Conservation (phyloP, 2,888 invertebrate genomes). For the Scelioninae gen. 2 region DNA sequence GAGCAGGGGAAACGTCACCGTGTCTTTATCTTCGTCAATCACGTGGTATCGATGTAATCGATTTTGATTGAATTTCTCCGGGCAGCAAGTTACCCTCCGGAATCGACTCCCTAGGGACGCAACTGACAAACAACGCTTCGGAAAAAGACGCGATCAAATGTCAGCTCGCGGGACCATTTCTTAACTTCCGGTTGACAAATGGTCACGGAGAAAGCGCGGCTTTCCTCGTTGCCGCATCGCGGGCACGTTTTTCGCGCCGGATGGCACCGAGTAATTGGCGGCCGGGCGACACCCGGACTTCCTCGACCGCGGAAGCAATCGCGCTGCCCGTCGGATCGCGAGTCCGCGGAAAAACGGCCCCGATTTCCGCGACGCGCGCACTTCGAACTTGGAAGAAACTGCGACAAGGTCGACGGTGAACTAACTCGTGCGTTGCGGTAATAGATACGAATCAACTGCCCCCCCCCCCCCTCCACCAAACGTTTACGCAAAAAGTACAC, state of each 20-base stretch:
- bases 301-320: slow-evolving; percentile 33
- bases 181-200: slow-evolving; percentile 36
- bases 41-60: no score
- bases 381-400: slow-evolving; percentile 55
- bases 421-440: slow-evolving; percentile 41
- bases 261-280: slow-evolving; percentile 32
- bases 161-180: slow-evolving; percentile 14
- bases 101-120: no score
- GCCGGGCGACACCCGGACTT: slow-evolving; percentile 31
- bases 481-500: no score
- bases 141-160: slow-evolving; percentile 17
- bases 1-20: no score
- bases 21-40: no score
- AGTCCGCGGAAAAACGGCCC: background rate
- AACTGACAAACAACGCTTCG: no score
- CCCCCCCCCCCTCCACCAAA: no score
- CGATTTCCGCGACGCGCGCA: slow-evolving; percentile 32
- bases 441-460: slow-evolving; percentile 24
- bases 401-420: slow-evolving; percentile 54
- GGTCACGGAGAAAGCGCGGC: slow-evolving; percentile 36
- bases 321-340: slow-evolving; percentile 13
- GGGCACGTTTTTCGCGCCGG: slow-evolving; percentile 4
- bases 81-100: background rate
- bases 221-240: slow-evolving; percentile 17
- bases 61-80: no score